Evolutionary conservation across 2,888 invertebrate species (phyloP), one percentile per base, ranked within the genome.

Genomic region (Acronicta psi): DNA sequence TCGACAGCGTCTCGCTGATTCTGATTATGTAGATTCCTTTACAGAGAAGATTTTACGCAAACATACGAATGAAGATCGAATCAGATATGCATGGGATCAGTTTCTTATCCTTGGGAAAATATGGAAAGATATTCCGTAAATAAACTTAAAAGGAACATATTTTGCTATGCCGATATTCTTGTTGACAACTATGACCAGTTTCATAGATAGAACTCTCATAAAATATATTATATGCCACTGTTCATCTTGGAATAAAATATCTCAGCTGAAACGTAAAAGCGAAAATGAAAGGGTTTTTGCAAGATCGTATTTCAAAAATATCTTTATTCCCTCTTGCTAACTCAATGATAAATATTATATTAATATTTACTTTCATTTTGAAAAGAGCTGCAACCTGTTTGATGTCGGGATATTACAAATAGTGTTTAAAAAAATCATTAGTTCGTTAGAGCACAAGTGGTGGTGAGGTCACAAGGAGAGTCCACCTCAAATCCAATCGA

Each of bases 21-120:
- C 85, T 90, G 91, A 91, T 90, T 91, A 91, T 91, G 90, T 88
- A 89, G 86, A 91, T 90, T 90, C 81, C 83, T 84, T 83, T 86
- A 86, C 85, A 85, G 78, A 84, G 80, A 81, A 87, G 85, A 87
- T 89, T 89, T 88, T 85, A 90, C 89, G 88, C 88, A 91, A 91
- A 90, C 87, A 87, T 86, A 87, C 84, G 87, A 88, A 89, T 88
- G 88, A 86, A 86, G 86, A 90, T 87, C 89, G 85, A 89, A 91
- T 90, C 90, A 90, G 87, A 90, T 91, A 90, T 90, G 89, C 88
- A 90, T 90, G 85, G 89, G 87, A 89, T 89, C 89, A 86, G 88
- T 88, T 86, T 87, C 86, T 88, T 88, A 87, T 87, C 84, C 85
- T 83, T 79, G 78, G 74, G 57, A 83, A 87, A 85, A 87, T 88